Evolutionary conservation across 1,140 invertebrate genomes (phyloP).

Genomic region (Goniozus legneri): DNA sequence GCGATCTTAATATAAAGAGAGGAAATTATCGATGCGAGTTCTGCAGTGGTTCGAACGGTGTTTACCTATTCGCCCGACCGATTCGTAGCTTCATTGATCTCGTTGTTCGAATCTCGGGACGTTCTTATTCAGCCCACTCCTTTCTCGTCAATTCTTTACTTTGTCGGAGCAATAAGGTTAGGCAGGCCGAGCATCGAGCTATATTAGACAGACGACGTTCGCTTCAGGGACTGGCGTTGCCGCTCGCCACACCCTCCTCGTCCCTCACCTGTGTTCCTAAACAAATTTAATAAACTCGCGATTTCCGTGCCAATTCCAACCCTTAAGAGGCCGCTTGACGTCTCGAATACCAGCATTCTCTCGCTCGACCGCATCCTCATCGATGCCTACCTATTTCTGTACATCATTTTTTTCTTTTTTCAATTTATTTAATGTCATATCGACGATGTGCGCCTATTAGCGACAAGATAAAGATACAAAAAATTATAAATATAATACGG

Average conservation of each 20-base stretch:
- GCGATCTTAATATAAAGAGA: no score
- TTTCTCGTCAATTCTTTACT: conserved; percentile 38
- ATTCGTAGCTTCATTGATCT: conserved; percentile 43
- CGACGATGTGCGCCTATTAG: no score
- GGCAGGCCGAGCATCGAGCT: conserved; percentile 38
- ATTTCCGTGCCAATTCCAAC: conserved; percentile 47
- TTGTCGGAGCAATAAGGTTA: conserved; percentile 47
- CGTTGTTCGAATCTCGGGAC: conserved; percentile 35
- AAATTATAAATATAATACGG: no score
- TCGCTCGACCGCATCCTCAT: no score
- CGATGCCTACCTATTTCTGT: no score
- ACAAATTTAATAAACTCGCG: conserved; percentile 54
- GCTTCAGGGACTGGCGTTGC: conserved; percentile 28
- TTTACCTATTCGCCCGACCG: no score
- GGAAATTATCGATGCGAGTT: no score
- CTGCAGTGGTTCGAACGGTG: no score
- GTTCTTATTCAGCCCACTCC: conserved; percentile 25
- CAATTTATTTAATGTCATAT: no score
- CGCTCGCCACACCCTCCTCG: conserved; percentile 25
- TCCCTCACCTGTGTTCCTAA: conserved; percentile 32
- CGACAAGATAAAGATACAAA: no score
- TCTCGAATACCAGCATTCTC: conserved; percentile 13
- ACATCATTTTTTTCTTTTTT: no score
- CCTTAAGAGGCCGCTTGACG: conserved; percentile 26
- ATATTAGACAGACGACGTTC: conserved; percentile 45